Conservation (phyloP, 2,113 vertebrate species). For the Sander lucioperca region DNA sequence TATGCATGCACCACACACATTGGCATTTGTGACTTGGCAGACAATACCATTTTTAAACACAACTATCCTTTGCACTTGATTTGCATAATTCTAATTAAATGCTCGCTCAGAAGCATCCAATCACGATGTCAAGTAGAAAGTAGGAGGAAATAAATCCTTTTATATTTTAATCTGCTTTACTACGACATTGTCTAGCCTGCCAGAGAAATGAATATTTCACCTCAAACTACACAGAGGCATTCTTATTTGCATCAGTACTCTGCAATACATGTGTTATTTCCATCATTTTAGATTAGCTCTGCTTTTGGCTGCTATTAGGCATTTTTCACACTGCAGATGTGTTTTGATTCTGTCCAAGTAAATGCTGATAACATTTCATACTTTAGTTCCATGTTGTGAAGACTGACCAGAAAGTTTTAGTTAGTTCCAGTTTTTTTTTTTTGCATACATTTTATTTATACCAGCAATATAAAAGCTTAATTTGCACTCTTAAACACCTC, state of each 20-base stretch:
- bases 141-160: slow-evolving; percentile 62
- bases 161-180: slow-evolving; percentile 74
- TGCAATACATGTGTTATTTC: slow-evolving; percentile 52
- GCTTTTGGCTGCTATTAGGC: slow-evolving; percentile 22
- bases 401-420: slow-evolving; percentile 20
- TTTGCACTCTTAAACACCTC: slow-evolving; percentile 19
- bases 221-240: slow-evolving; percentile 43
- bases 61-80: slow-evolving; percentile 55
- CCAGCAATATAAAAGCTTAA: background rate
- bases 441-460: background rate
- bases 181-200: slow-evolving; percentile 54
- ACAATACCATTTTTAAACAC: slow-evolving; percentile 30
- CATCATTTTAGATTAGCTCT: slow-evolving; percentile 44
- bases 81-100: slow-evolving; percentile 80
- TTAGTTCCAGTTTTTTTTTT: slow-evolving; percentile 6
- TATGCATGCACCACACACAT: slow-evolving; percentile 4
- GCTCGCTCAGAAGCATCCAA: slow-evolving; percentile 60
- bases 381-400: background rate
- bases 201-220: slow-evolving; percentile 66
- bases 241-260: slow-evolving; percentile 40
- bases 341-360: slow-evolving; percentile 25
- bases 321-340: slow-evolving; percentile 22
- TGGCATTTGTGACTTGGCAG: slow-evolving; percentile 25
- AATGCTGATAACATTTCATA: slow-evolving; percentile 31
- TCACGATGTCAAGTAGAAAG: slow-evolving; percentile 62